Evolutionary conservation across 2,113 vertebrate genomes (phyloP).

Genomic region (Panthera uncia): DNA sequence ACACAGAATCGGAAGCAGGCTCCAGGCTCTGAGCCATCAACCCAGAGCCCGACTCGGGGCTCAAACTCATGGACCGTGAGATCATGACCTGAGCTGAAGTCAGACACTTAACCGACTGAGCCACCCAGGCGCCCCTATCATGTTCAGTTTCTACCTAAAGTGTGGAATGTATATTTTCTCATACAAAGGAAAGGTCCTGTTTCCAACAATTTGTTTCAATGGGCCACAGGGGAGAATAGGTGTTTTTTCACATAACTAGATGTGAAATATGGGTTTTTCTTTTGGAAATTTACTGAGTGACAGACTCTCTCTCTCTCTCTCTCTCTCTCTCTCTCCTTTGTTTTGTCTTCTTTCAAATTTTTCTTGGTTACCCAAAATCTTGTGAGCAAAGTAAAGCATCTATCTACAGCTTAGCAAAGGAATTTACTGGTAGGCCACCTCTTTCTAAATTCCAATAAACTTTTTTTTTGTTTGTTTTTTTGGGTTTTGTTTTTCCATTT

Average conservation of each 20-base stretch:
- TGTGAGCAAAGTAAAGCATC: background rate
- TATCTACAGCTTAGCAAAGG: background rate
- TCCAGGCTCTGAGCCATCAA: too few species aligned
- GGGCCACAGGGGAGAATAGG: background rate
- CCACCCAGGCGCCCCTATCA: background rate
- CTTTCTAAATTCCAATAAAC: background rate
- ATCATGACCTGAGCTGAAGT: too few species aligned
- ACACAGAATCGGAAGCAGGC: too few species aligned
- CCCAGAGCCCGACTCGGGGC: too few species aligned
- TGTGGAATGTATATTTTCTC: background rate
- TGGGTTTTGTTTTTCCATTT: background rate
- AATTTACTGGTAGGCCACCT: background rate
- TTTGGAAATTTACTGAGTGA: background rate
- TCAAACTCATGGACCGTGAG: too few species aligned
- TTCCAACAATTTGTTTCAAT: conserved; percentile 39
- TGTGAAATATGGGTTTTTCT: conserved; percentile 28
- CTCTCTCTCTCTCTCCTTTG: background rate
- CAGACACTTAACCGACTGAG: too few species aligned
- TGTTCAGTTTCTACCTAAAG: background rate
- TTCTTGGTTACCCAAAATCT: background rate
- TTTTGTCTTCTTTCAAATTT: background rate
- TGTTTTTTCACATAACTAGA: conserved; percentile 49
- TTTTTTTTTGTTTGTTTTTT: too few species aligned
- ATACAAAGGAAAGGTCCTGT: background rate
- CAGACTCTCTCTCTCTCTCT: background rate